phyloP scores from a whole-genome alignment of 2,797 vertebrate genomes.

The Acanthurus lineatus region DNA sequence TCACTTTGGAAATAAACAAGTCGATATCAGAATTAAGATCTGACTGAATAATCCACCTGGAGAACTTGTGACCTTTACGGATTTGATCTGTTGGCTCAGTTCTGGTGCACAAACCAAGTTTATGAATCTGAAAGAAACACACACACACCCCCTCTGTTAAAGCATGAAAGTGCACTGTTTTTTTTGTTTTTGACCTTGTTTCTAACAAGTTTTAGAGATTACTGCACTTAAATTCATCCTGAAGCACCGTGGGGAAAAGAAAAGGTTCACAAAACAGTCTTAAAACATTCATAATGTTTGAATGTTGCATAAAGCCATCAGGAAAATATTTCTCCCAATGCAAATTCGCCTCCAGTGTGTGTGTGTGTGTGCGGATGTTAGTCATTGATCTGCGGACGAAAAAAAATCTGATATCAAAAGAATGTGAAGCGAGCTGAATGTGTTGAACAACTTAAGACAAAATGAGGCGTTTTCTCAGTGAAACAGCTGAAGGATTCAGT shows the following conservation, averaged over 20 bases:
- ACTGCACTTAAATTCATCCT: constrained; percentile 10
- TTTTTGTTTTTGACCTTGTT: constrained; percentile 1
- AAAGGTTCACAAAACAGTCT: not conserved
- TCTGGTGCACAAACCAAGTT: not conserved
- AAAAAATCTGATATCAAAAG: not conserved
- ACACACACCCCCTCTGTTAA: not conserved
- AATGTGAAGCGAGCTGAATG: not conserved
- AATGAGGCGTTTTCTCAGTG: not conserved
- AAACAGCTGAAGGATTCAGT: not conserved
- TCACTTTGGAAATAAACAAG: not conserved
- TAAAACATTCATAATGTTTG: constrained; percentile 10
- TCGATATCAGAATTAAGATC: constrained; percentile 13
- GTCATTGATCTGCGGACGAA: not conserved
- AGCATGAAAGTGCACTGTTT: not conserved
- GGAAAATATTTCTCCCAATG: constrained; percentile 10
- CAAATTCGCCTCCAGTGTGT: not conserved
- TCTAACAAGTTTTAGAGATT: constrained; percentile 18
- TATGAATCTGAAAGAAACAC: not conserved
- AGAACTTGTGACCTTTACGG: not conserved
- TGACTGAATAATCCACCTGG: constrained; percentile 3
- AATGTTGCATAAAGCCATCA: not conserved
- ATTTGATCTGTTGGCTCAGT: not conserved
- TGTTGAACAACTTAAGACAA: not conserved
- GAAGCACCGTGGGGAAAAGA: not conserved
- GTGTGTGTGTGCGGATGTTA: not conserved